phyloP scores from a whole-genome alignment of 1,140 invertebrate species.

The Pseudoatta argentina region DNA sequence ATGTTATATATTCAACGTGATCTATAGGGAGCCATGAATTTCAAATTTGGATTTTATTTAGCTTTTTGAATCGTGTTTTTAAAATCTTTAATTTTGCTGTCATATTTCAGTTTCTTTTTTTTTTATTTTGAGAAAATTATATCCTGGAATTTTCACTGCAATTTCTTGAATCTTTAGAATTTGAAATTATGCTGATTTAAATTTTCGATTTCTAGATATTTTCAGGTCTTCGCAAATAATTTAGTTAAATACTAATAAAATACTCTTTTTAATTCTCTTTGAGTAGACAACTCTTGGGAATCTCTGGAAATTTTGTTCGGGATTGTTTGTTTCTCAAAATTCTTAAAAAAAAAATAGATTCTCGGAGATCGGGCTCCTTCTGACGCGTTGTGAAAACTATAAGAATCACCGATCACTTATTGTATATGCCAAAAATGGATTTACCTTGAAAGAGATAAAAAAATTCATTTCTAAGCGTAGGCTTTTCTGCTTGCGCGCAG shows the following conservation, averaged over 20 bases:
- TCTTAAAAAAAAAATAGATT: neutral
- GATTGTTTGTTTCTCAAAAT: neutral
- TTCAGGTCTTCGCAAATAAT: neutral
- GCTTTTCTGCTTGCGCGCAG: constrained; percentile 46
- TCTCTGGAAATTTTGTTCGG: constrained; percentile 3
- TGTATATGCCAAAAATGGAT: constrained; percentile 47
- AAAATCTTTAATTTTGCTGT: neutral
- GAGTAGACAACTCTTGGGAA: neutral
- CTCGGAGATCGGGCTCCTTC: neutral
- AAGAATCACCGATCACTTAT: constrained; percentile 37
- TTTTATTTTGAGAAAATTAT: neutral
- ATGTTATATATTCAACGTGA: constrained; percentile 33
- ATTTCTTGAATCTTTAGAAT: neutral
- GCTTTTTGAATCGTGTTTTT: neutral
- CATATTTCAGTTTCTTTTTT: neutral
- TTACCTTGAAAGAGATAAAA: constrained; percentile 15
- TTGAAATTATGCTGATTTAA: neutral
- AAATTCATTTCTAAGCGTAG: constrained; percentile 50
- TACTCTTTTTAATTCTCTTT: neutral
- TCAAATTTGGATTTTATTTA: neutral
- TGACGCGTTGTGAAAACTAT: constrained; percentile 31
- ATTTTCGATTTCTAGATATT: neutral
- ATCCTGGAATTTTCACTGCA: neutral
- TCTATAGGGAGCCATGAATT: neutral
- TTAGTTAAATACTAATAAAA: neutral